phyloP scores from a whole-genome alignment of 2,797 vertebrate genomes.

The Sebastes paucispinis region DNA sequence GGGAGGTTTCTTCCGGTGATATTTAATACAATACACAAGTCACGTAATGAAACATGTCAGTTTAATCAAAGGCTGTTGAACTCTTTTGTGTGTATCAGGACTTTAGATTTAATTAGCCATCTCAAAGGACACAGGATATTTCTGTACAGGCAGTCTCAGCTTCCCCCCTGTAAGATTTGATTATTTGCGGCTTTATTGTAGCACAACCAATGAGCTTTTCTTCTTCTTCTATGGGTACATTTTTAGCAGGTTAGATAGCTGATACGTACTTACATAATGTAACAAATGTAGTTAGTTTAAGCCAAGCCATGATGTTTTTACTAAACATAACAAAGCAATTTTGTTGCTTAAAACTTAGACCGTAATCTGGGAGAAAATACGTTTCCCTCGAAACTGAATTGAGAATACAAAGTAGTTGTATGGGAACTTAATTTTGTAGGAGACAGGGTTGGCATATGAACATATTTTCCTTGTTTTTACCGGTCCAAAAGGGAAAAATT shows the following conservation, averaged over 20 bases:
- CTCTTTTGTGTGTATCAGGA: background rate
- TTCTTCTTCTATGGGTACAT: background rate
- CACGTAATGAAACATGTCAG: background rate
- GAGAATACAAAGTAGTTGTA: background rate
- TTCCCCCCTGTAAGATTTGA: background rate
- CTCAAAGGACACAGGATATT: background rate
- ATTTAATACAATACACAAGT: background rate
- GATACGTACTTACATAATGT: no score
- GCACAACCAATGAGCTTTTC: background rate
- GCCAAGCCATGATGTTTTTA: no score
- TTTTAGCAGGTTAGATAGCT: no score
- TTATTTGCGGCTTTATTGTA: background rate
- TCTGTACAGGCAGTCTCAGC: background rate
- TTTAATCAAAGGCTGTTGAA: background rate
- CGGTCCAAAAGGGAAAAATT: background rate
- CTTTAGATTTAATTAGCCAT: slow-evolving; percentile 4
- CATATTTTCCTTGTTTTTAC: background rate
- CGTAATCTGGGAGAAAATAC: background rate
- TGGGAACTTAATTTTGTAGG: background rate
- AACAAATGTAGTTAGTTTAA: no score
- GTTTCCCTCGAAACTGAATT: background rate
- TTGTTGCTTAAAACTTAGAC: no score
- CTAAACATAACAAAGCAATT: no score
- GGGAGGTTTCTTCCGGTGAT: background rate
- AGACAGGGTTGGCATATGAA: background rate